phyloP scores from a whole-genome alignment of 2,113 vertebrate genomes.

The Nycticryphes semicollaris region DNA sequence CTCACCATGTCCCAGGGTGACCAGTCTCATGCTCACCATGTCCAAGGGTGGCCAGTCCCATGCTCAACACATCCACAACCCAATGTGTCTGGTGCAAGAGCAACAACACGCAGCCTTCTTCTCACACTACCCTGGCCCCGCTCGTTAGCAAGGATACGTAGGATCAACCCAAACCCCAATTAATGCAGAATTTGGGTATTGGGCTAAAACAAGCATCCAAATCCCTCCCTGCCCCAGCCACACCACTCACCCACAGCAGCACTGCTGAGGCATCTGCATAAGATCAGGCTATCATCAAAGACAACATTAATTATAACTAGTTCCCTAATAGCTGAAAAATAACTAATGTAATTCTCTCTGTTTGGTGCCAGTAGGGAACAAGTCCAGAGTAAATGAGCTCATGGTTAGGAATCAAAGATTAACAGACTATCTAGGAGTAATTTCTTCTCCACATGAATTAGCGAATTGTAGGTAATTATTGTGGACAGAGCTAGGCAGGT shows the following conservation, averaged over 20 bases:
- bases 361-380: conserved; percentile 46
- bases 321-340: conserved; percentile 21
- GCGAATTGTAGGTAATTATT: conserved; percentile 55
- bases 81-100: fast-evolving
- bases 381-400: conserved; percentile 55
- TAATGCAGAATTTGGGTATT: background rate
- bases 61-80: fast-evolving
- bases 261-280: background rate
- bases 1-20: background rate
- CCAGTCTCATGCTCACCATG: background rate
- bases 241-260: background rate
- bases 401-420: conserved; percentile 58
- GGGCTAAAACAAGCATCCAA: background rate
- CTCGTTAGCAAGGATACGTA: fast-evolving
- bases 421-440: conserved; percentile 57
- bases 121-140: too few relatives aligned
- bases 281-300: background rate
- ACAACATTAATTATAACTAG: conserved; percentile 26
- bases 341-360: background rate
- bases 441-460: conserved; percentile 64
- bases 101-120: background rate
- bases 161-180: too few relatives aligned
- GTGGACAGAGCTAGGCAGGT: conserved; percentile 55
- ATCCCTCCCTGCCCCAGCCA: background rate
- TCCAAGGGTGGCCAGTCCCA: background rate